A percentile compares a stretch with the other conserved stretches of the same genome.
Conservation (phyloP, 2,113 vertebrate species). For the Anas platyrhynchos region DNA sequence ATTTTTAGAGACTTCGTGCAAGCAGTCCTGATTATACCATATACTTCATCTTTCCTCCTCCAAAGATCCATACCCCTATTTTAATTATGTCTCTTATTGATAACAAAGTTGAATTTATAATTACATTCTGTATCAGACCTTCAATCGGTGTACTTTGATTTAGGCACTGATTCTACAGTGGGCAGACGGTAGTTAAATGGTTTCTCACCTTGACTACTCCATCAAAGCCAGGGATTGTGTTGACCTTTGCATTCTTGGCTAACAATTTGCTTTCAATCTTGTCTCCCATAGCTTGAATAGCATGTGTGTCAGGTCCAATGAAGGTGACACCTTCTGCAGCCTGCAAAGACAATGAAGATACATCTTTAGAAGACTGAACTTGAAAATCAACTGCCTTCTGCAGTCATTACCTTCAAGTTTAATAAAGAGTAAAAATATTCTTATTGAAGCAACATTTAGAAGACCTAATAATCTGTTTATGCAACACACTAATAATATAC, state of each 20-base stretch:
- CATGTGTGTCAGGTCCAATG: slow-evolving; percentile 91
- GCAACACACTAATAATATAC: slow-evolving; percentile 1
- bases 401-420: slow-evolving; percentile 60
- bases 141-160: background rate
- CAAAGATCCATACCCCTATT: background rate
- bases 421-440: background rate
- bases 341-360: slow-evolving; percentile 87
- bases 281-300: slow-evolving; percentile 95
- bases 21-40: background rate
- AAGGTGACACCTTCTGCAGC: slow-evolving; percentile 91
- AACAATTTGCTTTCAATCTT: slow-evolving; percentile 99
- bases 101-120: background rate
- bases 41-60: background rate
- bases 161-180: background rate
- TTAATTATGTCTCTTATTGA: background rate
- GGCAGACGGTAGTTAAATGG: slow-evolving; percentile 35
- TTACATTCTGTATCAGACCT: slow-evolving; percentile 12
- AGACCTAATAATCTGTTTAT: background rate
- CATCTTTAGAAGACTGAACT: slow-evolving; percentile 79
- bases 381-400: slow-evolving; percentile 35
- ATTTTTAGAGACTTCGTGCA: background rate
- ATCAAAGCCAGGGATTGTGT: slow-evolving; percentile 97
- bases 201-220: slow-evolving; percentile 93
- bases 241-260: slow-evolving; percentile 95
- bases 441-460: background rate